Base-by-base conservation (phyloP, 2,113 vertebrate genomes). In the Camelus dromedarius region DNA sequence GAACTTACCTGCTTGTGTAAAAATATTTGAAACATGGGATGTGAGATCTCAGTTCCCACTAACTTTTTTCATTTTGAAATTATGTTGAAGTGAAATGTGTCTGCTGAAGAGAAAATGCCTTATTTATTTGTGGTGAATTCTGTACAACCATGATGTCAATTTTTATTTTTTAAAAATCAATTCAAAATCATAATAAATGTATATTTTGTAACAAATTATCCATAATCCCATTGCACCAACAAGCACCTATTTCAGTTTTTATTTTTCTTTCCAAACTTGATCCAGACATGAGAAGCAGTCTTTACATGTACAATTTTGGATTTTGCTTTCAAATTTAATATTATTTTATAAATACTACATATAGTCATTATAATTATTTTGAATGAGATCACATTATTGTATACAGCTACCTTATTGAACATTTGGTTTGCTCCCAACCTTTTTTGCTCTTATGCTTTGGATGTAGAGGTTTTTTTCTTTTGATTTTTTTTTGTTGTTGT, bases 71-170 rank as follows among this genome's bases (percentile, higher is more conserved):
- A 52, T n/a, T 92, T 96, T 87, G 70, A 97, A 83, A 28, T 94
- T 79, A 64, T 13, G n/a, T 85, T 83, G 50, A 95, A 89, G n/a
- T 38, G 30, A 83, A 94, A 67, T 54, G 14, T 94, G 13, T 81
- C 32, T 69, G 20, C 14, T 83, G 73, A 86, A 93, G 76, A 90
- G 72, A 90, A 91, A 50, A 66, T 62, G 24, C 9, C 35, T 60
- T 95, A 60, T 87, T 95, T 93, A 73, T 91, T 94, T 91, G 28
- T 79, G 86, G 54, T 82, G 83, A 93, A 89, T 93, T 94, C 18
- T 35, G 76, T 75, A 81, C 22, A 20, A 77, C 8, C 14, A 42
- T 81, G 58, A 81, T 91, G 26, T 88, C 24, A 69, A 22, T 88
- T 93, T 91, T 89, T 56, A 52, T 85, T 66, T 81, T 52, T 66